Evolutionary conservation across 1,140 invertebrate genomes (phyloP).

Genomic region (Argopecten irradians): DNA sequence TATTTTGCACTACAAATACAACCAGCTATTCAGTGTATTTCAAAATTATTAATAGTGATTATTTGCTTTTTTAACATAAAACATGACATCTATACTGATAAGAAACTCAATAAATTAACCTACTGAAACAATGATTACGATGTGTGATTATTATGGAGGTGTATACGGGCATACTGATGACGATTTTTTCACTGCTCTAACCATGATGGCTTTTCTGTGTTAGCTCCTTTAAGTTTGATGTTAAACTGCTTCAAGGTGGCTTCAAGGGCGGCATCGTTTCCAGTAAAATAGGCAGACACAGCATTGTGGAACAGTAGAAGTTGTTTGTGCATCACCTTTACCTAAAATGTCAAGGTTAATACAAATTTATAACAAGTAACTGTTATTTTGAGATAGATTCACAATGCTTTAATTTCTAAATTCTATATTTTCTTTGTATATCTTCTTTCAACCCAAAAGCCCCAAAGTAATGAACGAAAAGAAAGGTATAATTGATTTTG

Average conservation of each 20-base stretch:
- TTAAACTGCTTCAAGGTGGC: slow-evolving; percentile 97
- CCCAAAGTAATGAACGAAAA: too few relatives aligned
- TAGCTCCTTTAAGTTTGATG: slow-evolving; percentile 89
- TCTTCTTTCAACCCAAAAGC: too few relatives aligned
- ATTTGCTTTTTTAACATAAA: neutral
- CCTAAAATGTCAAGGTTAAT: slow-evolving; percentile 80
- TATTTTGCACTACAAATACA: too few relatives aligned
- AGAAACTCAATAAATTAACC: neutral
- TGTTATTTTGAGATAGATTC: neutral
- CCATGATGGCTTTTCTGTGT: slow-evolving; percentile 86
- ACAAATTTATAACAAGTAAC: neutral
- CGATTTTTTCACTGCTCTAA: slow-evolving; percentile 78
- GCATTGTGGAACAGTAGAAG: slow-evolving; percentile 96
- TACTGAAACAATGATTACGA: neutral
- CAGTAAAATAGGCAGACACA: slow-evolving; percentile 96
- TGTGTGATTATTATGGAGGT: neutral
- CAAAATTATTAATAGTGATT: too few relatives aligned
- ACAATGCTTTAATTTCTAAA: neutral
- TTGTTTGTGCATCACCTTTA: slow-evolving; percentile 99
- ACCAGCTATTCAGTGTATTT: too few relatives aligned
- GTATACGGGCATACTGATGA: neutral
- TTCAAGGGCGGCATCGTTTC: slow-evolving; percentile 94
- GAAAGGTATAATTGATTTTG: too few relatives aligned
- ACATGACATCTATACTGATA: neutral
- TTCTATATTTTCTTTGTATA: too few relatives aligned